These are phyloP conservation scores for Alcedo atthis DNA, from an alignment of 2,797 vertebrate species.

Conservation along the genomic window DNA sequence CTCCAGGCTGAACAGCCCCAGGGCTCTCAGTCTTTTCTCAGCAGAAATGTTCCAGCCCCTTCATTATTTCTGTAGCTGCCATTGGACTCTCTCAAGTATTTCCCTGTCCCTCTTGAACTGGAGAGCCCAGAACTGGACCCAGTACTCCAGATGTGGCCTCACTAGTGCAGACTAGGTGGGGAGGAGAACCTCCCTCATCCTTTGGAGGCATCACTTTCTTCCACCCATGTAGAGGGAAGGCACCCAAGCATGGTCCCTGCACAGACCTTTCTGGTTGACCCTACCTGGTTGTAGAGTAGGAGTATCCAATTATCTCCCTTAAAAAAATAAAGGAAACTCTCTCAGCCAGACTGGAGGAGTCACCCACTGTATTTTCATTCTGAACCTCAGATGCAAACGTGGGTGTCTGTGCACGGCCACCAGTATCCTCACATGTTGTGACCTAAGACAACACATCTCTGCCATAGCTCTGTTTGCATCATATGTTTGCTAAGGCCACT, in stretches of 20 bases:
- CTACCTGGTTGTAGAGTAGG: neutral
- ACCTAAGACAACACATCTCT: neutral
- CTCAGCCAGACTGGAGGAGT: fast-evolving
- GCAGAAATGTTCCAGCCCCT: no score
- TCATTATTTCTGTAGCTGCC: no score
- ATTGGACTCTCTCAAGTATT: no score
- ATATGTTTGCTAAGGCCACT: fast-evolving
- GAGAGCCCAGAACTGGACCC: no score
- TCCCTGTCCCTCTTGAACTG: no score
- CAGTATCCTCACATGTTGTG: fast-evolving
- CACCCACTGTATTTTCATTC: neutral
- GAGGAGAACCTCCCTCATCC: no score
- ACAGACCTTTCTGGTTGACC: neutral
- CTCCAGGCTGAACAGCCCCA: no score
- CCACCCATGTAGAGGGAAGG: neutral
- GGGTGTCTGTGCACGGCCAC: neutral
- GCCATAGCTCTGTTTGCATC: neutral
- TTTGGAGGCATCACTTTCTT: neutral
- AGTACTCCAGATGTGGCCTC: no score
- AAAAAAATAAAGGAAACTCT: neutral
- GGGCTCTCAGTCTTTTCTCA: no score
- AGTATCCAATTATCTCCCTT: neutral
- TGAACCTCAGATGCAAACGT: fast-evolving
- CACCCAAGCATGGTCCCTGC: neutral
- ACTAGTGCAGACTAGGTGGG: no score